phyloP scores from a whole-genome alignment of 2,888 invertebrate species.

The Blomia tropicalis region DNA sequence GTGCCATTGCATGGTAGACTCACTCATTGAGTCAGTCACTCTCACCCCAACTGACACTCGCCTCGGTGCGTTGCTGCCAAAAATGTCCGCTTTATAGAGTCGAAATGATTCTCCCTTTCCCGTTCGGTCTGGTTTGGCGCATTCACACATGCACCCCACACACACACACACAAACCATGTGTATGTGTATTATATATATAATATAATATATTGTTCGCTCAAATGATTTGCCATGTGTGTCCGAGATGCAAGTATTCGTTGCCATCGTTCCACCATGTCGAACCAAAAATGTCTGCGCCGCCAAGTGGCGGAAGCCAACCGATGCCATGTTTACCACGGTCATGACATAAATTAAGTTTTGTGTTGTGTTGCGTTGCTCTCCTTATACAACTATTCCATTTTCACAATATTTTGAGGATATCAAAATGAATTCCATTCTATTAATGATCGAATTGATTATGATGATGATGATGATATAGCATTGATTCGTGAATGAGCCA shows the following conservation, averaged over 20 bases:
- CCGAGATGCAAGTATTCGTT: slow-evolving; percentile 7
- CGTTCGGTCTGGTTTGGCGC: neutral
- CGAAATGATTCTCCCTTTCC: neutral
- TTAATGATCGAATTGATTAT: slow-evolving; percentile 1
- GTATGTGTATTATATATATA: no score
- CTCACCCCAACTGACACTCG: no score
- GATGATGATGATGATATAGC: no score
- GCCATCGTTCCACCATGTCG: neutral
- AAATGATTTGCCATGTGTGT: slow-evolving; percentile 13
- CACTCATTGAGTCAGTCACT: neutral
- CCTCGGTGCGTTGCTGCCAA: neutral
- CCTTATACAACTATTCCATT: no score
- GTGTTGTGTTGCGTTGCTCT: no score
- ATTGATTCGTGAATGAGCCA: no score
- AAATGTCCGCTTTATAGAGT: slow-evolving; percentile 9
- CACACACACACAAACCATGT: neutral
- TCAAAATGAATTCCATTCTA: no score
- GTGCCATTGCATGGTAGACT: no score
- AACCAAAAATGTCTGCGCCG: neutral
- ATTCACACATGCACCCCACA: slow-evolving; percentile 12
- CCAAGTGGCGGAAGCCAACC: neutral
- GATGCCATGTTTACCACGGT: neutral
- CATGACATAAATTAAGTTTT: slow-evolving; percentile 9
- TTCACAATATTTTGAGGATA: no score
- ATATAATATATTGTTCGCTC: slow-evolving; percentile 1